phyloP scores from a whole-genome alignment of 2,797 vertebrate species.

The Paramormyrops hopkinsi region DNA sequence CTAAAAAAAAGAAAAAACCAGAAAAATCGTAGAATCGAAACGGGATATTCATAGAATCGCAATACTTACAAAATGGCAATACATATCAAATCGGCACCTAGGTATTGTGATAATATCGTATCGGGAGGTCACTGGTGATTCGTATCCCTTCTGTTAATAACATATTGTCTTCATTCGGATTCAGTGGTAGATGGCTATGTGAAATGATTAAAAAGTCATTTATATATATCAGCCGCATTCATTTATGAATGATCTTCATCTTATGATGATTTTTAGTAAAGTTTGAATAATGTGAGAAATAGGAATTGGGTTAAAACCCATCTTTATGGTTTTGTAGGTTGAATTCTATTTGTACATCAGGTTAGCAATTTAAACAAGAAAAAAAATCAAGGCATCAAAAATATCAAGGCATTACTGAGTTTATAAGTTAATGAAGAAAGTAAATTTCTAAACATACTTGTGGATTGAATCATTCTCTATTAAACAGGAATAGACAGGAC shows the following conservation, averaged over 20 bases:
- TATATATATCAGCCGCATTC: neutral
- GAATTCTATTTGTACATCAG: neutral
- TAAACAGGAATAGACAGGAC: neutral
- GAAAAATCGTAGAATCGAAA: neutral
- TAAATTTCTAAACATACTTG: neutral
- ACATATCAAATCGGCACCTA: neutral
- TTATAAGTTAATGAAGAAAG: neutral
- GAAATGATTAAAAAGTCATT: neutral
- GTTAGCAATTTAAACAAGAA: neutral
- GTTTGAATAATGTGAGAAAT: neutral
- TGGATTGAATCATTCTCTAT: neutral
- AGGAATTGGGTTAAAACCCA: neutral
- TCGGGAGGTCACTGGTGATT: neutral
- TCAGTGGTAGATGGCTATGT: neutral
- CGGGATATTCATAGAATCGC: neutral
- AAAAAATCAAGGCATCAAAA: neutral
- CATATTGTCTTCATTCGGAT: neutral
- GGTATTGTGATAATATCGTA: neutral
- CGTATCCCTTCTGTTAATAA: neutral
- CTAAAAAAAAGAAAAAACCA: neutral
- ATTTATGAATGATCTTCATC: neutral
- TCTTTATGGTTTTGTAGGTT: neutral
- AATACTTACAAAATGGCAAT: neutral
- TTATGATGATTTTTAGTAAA: neutral
- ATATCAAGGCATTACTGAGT: neutral